These are phyloP conservation scores for Tipula lateralis DNA, from an alignment of 2,888 invertebrate species.

Conservation along the genomic window DNA sequence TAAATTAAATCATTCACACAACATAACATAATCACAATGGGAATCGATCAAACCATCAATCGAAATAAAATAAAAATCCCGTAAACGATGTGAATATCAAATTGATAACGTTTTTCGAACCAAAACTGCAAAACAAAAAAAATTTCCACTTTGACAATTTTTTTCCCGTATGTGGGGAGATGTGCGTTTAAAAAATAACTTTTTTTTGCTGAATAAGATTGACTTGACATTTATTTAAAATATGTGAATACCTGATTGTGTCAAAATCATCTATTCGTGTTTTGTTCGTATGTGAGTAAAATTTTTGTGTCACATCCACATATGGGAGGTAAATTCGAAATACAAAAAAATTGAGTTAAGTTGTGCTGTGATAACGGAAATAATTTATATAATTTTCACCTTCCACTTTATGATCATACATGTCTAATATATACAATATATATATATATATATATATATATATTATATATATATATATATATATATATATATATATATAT, in stretches of 20 bases:
- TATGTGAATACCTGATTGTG: neutral
- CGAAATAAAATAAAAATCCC: neutral
- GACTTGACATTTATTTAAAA: neutral
- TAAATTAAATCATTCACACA: too few relatives aligned
- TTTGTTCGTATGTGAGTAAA: neutral
- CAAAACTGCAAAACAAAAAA: neutral
- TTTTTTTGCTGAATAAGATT: neutral
- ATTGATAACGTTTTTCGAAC: neutral
- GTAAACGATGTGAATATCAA: slow-evolving; percentile 6
- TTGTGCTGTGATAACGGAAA: neutral
- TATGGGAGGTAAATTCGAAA: neutral
- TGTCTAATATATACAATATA: too few relatives aligned
- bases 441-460: too few relatives aligned
- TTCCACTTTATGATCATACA: too few relatives aligned
- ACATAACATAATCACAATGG: neutral
- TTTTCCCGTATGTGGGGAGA: neutral
- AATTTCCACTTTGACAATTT: neutral
- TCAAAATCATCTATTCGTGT: neutral
- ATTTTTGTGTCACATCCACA: neutral
- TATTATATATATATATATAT: too few relatives aligned
- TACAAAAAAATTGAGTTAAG: neutral
- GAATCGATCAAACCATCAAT: slow-evolving; percentile 11
- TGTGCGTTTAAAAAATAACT: neutral
- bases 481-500: too few relatives aligned
- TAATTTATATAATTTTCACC: neutral